Evolutionary conservation across 2,113 vertebrate genomes (phyloP).

Genomic region (Apaloderma vittatum): DNA sequence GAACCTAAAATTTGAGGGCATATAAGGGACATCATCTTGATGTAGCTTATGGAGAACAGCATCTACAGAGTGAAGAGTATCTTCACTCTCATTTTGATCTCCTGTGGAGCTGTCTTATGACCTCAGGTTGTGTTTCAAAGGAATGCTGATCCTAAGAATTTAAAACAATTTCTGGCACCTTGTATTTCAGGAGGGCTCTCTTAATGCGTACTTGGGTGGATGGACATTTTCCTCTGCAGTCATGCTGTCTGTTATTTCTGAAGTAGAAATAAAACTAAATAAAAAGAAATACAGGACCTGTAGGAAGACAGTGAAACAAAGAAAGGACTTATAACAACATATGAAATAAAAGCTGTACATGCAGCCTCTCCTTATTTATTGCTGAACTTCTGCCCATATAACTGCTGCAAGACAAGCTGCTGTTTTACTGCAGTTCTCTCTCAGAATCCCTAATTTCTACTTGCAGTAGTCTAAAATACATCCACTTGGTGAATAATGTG

Average conservation of each 20-base stretch:
- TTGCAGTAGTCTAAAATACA: background rate
- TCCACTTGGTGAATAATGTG: background rate
- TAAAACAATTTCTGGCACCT: background rate
- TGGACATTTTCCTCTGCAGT: background rate
- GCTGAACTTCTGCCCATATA: background rate
- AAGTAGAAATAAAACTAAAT: background rate
- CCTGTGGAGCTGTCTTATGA: background rate
- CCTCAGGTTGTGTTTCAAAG: background rate
- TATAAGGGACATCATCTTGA: background rate
- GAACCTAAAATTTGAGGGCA: background rate
- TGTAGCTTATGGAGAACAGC: background rate
- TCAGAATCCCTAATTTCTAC: background rate
- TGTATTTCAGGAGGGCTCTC: background rate
- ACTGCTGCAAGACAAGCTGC: background rate
- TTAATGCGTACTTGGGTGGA: background rate
- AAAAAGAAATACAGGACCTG: background rate
- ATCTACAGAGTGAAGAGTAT: background rate
- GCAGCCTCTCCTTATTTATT: background rate
- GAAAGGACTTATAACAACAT: background rate
- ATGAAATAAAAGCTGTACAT: background rate
- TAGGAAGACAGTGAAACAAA: background rate
- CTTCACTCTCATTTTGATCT: background rate
- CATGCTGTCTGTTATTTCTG: background rate
- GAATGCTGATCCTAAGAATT: background rate
- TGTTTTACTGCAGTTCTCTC: background rate